Evolutionary conservation across 2,113 vertebrate species (phyloP).

Genomic region (Cyprinodon variegatus): DNA sequence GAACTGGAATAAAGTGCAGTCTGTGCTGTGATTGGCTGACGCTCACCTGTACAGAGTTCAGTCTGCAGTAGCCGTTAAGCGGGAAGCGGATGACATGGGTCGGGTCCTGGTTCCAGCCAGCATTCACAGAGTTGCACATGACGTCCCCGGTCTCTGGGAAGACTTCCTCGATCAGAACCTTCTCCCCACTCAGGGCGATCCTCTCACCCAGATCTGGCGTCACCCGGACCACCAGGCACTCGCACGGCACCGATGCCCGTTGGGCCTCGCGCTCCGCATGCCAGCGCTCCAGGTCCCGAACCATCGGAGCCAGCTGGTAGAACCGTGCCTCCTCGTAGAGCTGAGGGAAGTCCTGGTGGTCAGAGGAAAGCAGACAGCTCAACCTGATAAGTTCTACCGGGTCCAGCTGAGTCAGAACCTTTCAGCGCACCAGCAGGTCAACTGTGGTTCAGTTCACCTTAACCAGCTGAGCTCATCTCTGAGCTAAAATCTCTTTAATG

Average conservation of each 20-base stretch:
- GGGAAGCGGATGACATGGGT: constrained; percentile 94
- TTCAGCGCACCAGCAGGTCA: too few relatives aligned
- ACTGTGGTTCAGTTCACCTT: too few relatives aligned
- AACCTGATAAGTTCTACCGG: not conserved
- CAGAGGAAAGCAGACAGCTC: not conserved
- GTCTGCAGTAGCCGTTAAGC: constrained; percentile 89
- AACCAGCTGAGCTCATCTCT: too few relatives aligned
- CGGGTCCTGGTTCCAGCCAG: constrained; percentile 94
- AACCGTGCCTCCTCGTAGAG: constrained; percentile 92
- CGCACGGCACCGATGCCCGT: constrained; percentile 80
- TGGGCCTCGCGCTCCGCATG: constrained; percentile 88
- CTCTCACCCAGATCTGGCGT: constrained; percentile 91
- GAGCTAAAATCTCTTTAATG: too few relatives aligned
- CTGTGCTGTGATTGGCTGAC: not conserved
- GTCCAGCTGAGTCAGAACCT: too few relatives aligned
- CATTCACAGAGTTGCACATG: constrained; percentile 91
- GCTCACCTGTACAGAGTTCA: constrained; percentile 91
- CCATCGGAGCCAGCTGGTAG: constrained; percentile 93
- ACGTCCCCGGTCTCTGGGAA: not conserved
- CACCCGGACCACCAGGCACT: constrained; percentile 91
- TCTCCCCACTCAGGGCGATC: constrained; percentile 90
- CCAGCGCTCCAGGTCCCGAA: constrained; percentile 92
- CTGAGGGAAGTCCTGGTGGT: constrained; percentile 87
- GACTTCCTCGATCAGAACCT: constrained; percentile 83
- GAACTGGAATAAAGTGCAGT: not conserved